These are phyloP conservation scores for Plectus sambesii DNA, from an alignment of 1,140 invertebrate species.

Conservation along the genomic window DNA sequence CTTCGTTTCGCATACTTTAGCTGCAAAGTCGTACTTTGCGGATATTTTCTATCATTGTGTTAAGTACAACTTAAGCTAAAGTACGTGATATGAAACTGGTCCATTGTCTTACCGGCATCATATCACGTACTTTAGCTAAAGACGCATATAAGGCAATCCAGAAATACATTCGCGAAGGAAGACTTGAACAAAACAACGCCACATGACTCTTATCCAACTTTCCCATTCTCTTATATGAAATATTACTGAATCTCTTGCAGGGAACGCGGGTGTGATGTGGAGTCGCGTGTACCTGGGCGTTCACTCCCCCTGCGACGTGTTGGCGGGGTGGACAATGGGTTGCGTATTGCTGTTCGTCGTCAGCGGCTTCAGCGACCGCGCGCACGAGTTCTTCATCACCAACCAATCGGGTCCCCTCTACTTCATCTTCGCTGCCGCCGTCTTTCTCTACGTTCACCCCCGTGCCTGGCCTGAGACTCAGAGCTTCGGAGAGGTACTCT, in stretches of 20 bases:
- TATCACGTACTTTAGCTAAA: no score
- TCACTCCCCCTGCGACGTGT: constrained; percentile 20
- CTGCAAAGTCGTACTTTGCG: no score
- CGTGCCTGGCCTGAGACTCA: constrained; percentile 21
- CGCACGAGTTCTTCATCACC: constrained; percentile 16
- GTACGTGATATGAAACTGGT: no score
- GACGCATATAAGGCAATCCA: no score
- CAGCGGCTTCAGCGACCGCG: constrained; percentile 18
- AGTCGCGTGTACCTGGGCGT: constrained; percentile 17
- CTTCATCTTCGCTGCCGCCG: constrained; percentile 10
- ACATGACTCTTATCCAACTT: no score
- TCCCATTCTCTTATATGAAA: no score
- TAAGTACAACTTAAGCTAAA: no score
- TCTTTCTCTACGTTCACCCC: constrained; percentile 16
- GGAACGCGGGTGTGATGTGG: constrained; percentile 20
- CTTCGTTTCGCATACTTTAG: no score
- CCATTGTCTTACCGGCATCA: no score
- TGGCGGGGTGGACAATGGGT: constrained; percentile 20
- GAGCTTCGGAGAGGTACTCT: constrained; percentile 21
- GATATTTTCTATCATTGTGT: no score
- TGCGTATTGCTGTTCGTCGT: constrained; percentile 19
- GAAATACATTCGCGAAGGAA: no score
- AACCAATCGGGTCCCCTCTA: constrained; percentile 8
- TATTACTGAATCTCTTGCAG: constrained; percentile 11
- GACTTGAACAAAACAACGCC: no score